These are phyloP conservation scores for Pedicia rivosa DNA, from an alignment of 2,888 invertebrate species.

Conservation along the genomic window DNA sequence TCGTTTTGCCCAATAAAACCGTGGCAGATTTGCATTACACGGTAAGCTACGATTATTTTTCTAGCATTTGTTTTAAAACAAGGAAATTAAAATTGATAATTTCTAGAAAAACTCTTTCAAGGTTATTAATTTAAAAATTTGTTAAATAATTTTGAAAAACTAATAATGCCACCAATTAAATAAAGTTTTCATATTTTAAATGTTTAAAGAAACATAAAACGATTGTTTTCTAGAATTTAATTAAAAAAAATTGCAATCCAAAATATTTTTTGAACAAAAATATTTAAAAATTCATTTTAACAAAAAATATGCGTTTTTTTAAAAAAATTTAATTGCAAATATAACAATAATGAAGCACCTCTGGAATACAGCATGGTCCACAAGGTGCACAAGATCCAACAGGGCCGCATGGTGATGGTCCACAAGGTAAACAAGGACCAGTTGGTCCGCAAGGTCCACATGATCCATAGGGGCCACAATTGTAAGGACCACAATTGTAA, in stretches of 20 bases:
- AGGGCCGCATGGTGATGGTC: conserved; percentile 7
- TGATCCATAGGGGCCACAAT: conserved; percentile 7
- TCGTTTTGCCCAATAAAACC: no score
- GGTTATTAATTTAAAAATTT: no score
- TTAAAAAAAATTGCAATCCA: no score
- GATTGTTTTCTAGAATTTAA: neutral
- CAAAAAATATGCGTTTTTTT: no score
- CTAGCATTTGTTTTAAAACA: no score
- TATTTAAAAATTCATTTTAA: no score
- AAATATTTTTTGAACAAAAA: neutral
- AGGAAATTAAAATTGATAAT: no score
- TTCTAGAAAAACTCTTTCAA: no score
- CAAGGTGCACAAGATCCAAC: conserved; percentile 14
- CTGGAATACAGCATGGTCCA: conserved; percentile 13
- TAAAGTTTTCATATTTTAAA: neutral
- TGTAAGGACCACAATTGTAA: no score
- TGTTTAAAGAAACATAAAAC: neutral
- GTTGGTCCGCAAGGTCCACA: conserved; percentile 12
- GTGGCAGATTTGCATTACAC: no score
- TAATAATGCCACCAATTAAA: conserved; percentile 1
- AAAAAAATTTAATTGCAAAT: conserved; percentile 1
- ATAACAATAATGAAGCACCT: conserved; percentile 4
- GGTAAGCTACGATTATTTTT: no score
- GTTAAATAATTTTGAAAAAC: neutral
- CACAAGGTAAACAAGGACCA: conserved; percentile 15